Conservation (phyloP, 92 coral and sea anemone species). For the Umimayanthus chanpuru region DNA sequence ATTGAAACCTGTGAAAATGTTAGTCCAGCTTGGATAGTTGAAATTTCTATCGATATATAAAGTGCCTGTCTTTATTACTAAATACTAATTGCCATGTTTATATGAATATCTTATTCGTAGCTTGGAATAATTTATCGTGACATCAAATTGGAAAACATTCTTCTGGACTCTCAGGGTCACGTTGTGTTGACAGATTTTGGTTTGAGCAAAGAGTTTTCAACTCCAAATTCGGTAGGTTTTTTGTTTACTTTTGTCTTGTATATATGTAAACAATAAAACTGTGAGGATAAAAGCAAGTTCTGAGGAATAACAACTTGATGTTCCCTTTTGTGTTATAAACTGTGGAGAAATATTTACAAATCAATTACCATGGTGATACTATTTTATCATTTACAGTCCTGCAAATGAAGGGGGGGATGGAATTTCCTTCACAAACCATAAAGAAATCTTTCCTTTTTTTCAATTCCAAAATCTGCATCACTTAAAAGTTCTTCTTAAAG, state of each 20-base stretch:
- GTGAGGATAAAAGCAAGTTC: no score
- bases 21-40: background rate
- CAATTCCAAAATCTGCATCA: no score
- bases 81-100: background rate
- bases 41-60: background rate
- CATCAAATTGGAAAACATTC: constrained; percentile 93
- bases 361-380: no score
- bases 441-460: no score
- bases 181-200: constrained; percentile 99
- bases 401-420: no score
- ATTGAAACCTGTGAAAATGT: background rate
- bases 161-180: constrained; percentile 91
- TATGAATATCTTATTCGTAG: constrained; percentile 53
- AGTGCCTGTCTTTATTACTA: background rate
- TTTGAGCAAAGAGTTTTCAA: constrained; percentile 90
- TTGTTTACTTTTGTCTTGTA: background rate
- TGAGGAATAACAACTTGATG: no score
- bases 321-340: no score
- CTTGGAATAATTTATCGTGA: constrained; percentile 99
- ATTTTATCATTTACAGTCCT: no score
- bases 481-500: no score
- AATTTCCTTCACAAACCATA: no score
- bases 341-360: no score
- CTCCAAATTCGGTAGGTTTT: constrained; percentile 85
- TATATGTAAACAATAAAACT: constrained; percentile 20